Evolutionary conservation across 2,113 vertebrate species (phyloP).

Genomic region (Strix aluco): DNA sequence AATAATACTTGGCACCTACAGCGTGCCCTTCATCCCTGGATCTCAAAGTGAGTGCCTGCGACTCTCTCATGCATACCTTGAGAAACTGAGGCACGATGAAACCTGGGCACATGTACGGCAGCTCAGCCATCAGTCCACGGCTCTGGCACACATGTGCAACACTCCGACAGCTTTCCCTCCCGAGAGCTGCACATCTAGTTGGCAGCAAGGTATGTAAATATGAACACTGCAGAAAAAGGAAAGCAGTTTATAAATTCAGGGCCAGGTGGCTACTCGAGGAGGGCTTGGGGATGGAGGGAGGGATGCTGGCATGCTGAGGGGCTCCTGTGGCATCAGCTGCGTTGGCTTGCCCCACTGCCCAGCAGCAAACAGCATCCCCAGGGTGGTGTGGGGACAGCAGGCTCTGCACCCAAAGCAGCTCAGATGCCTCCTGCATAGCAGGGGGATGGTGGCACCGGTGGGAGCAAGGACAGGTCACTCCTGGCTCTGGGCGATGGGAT

Average conservation of each 20-base stretch:
- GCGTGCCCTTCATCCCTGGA: not conserved
- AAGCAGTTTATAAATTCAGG: not conserved
- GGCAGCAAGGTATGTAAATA: not conserved
- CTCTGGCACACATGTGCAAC: not conserved
- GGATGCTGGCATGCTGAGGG: not conserved
- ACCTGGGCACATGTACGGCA: rapidly evolving
- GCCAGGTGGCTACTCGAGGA: rapidly evolving
- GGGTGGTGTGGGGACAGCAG: not conserved
- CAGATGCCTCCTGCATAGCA: not conserved
- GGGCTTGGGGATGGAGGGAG: not conserved
- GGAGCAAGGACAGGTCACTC: not conserved
- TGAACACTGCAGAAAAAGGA: not conserved
- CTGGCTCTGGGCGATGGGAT: rapidly evolving
- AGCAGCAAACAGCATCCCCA: not conserved
- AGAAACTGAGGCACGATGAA: not conserved
- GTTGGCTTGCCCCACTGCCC: not conserved
- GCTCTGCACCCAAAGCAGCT: not conserved
- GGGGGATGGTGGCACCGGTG: rapidly evolving
- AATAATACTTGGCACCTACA: not conserved
- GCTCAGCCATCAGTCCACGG: not conserved
- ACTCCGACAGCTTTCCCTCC: not conserved
- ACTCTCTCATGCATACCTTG: not conserved
- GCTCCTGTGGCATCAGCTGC: not conserved
- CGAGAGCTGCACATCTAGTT: not conserved
- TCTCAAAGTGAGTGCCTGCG: not conserved